A percentile compares a stretch with the other conserved stretches of the same genome.
Evolutionary conservation across 35 echinoderm and acorn worm genomes (phyloP).

Genomic region (Lytechinus pictus): DNA sequence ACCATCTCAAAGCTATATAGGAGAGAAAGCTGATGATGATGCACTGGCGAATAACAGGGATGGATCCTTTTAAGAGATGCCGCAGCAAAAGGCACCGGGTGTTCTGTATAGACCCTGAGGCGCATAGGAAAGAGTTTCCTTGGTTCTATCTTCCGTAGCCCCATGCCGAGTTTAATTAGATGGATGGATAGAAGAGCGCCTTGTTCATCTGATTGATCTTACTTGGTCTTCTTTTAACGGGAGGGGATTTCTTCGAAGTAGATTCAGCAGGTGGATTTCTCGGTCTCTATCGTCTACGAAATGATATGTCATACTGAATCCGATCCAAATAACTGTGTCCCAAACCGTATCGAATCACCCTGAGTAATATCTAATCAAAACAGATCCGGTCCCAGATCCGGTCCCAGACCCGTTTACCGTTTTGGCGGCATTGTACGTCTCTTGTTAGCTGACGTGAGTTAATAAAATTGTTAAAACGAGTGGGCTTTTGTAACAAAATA

Average conservation of each 20-base stretch:
- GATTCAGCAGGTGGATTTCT: neutral
- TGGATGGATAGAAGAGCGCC: neutral
- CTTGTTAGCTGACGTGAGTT: no score
- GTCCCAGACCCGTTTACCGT: no score
- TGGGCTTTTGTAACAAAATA: no score
- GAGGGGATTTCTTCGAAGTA: neutral
- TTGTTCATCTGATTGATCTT: neutral
- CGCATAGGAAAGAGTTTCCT: neutral
- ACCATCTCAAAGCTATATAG: neutral
- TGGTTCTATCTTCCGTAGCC: neutral
- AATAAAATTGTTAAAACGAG: no score
- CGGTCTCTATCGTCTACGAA: neutral
- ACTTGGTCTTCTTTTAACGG: neutral
- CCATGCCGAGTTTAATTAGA: neutral
- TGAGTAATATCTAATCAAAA: no score
- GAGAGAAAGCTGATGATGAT: neutral
- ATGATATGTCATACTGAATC: no score
- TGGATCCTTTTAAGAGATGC: neutral
- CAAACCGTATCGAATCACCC: no score
- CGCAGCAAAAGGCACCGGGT: neutral
- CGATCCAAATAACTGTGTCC: no score
- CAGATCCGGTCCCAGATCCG: no score
- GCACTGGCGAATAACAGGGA: neutral
- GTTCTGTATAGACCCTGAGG: neutral
- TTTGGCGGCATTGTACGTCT: no score